Evolutionary conservation across 2,888 invertebrate genomes (phyloP), one percentile per base, ranked within the genome.

Genomic region (Steinernema hermaphroditum): DNA sequence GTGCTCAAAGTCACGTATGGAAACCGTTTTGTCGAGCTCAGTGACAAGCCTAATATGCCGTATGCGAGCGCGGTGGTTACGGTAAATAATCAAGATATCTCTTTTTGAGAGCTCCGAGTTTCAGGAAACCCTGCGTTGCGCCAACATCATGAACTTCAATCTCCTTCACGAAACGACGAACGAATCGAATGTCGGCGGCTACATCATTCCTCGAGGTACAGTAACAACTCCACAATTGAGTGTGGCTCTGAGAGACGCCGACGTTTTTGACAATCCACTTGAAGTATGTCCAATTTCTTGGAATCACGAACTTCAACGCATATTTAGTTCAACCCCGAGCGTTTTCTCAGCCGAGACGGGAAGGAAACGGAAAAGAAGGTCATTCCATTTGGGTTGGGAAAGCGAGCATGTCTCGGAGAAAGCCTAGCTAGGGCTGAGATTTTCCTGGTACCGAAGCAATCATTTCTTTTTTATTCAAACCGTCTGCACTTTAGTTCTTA

Each of bases 41-140:
- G n/a, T 4, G 46, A 46, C 46, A 46, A 46, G 46, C 6, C 6
- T 9, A 16, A 19, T n/a, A 16, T 46, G 46, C 6, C 46, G 6
- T 46, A 46, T n/a, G 46, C 22, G 2, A 46, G 22, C 4, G 46
- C 16, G 6, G 46, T 46, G n/a, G 46, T 46, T 46, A 46, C 46
- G 46, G 46, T 46, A 46, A 16, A 16, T 41, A 8, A 41, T 41
- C n/a, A n/a, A n/a, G n/a, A n/a, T n/a, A n/a, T n/a, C n/a, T n/a
- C n/a, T n/a, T n/a, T n/a, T n/a, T n/a, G n/a, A n/a, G n/a, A n/a
- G n/a, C n/a, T n/a, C n/a, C n/a, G n/a, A n/a, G n/a, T n/a, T n/a
- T 62, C n/a, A 62, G 62, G 62, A 62, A 62, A 14, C 19, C 34
- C 32, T 62, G 8, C 62, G 62, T 16, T 62, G 62, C n/a, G 62